Conservation (phyloP, 2,113 vertebrate genomes). For the Oncorhynchus masou region DNA sequence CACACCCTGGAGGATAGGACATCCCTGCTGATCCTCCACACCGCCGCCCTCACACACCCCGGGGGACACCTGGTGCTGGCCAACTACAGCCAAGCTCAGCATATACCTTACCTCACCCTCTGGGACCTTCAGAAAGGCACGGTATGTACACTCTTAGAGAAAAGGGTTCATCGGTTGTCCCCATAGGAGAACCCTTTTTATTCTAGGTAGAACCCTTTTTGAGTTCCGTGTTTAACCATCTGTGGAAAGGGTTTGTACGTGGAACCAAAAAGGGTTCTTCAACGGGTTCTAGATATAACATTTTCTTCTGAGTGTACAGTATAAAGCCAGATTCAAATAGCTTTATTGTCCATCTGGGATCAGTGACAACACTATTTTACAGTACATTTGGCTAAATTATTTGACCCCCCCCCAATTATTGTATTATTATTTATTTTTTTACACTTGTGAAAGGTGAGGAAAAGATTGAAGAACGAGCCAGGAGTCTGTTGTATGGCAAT, state of each 20-base stretch:
- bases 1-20: slow-evolving; percentile 55
- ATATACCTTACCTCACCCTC: slow-evolving; percentile 52
- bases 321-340: slow-evolving; percentile 1
- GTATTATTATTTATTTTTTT: neutral
- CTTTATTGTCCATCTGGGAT: no score
- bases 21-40: slow-evolving; percentile 60
- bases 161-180: no score
- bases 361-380: no score
- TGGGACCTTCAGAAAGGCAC: slow-evolving; percentile 54
- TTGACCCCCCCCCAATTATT: neutral
- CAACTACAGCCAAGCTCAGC: slow-evolving; percentile 55
- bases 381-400: no score
- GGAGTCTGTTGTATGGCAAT: slow-evolving; percentile 62
- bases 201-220: no score
- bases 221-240: no score
- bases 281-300: no score
- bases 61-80: slow-evolving; percentile 58
- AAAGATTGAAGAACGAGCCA: slow-evolving; percentile 58
- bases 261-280: no score
- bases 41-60: slow-evolving; percentile 50
- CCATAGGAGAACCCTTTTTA: no score
- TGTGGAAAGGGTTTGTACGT: no score
- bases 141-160: slow-evolving; percentile 12
- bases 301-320: no score
- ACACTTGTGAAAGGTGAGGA: slow-evolving; percentile 55